Conservation (phyloP, 1,140 invertebrate genomes). For the Anastrepha ludens region DNA sequence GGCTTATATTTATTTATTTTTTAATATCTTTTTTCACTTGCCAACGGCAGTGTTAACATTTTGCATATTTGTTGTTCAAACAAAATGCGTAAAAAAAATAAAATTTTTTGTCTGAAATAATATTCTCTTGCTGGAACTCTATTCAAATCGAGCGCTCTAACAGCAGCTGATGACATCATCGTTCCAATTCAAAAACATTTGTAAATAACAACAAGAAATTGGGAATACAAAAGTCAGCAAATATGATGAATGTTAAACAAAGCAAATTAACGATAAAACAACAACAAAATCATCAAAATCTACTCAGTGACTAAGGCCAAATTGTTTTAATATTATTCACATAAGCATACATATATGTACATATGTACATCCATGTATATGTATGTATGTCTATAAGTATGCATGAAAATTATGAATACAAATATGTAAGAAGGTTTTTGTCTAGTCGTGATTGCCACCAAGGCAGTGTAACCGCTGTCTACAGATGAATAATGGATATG, state of each 20-base stretch:
- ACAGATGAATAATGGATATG: neutral
- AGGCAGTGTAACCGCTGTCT: neutral
- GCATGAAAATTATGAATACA: neutral
- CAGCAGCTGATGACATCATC: conserved; percentile 43
- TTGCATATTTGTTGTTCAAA: too few species aligned
- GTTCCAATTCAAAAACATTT: neutral
- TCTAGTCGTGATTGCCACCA: neutral
- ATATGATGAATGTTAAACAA: conserved; percentile 12
- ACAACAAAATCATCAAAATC: neutral
- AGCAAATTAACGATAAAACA: neutral
- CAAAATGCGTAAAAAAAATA: too few species aligned
- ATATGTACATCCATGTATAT: neutral
- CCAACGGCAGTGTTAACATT: neutral
- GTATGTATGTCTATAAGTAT: neutral
- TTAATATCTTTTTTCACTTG: neutral
- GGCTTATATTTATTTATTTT: neutral
- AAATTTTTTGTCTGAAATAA: neutral
- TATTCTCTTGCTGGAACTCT: neutral
- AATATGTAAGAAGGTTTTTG: neutral
- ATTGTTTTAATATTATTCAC: neutral
- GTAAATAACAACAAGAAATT: conserved; percentile 27
- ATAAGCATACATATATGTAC: too few species aligned
- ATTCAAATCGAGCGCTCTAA: neutral
- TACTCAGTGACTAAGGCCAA: neutral
- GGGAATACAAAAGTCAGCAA: neutral